Conservation (phyloP, 2,797 vertebrate genomes). For the Pogonophryne albipinna region DNA sequence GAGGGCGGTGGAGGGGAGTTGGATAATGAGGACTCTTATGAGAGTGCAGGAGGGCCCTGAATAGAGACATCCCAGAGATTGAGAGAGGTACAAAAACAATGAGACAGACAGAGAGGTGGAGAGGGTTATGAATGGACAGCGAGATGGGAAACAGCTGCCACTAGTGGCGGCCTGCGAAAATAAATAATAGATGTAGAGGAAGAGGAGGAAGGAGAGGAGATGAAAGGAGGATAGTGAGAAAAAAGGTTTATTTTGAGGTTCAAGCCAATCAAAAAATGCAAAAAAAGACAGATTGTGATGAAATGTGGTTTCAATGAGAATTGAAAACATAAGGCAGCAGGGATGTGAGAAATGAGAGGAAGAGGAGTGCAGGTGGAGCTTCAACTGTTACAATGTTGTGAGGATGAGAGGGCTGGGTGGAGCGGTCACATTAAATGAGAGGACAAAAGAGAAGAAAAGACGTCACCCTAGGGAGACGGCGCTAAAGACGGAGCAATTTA, state of each 20-base stretch:
- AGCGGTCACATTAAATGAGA: slow-evolving; percentile 48
- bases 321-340: slow-evolving; percentile 40
- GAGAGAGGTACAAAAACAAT: slow-evolving; percentile 25
- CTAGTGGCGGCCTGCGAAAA: slow-evolving; percentile 69
- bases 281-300: slow-evolving; percentile 22
- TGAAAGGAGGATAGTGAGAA: slow-evolving; percentile 19
- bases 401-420: slow-evolving; percentile 54
- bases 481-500: slow-evolving; percentile 56
- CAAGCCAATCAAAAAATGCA: background rate
- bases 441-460: slow-evolving; percentile 24
- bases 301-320: slow-evolving; percentile 46
- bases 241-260: slow-evolving; percentile 31
- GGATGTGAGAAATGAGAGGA: slow-evolving; percentile 53
- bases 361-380: slow-evolving; percentile 53
- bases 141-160: slow-evolving; percentile 71
- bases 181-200: slow-evolving; percentile 59
- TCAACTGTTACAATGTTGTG: slow-evolving; percentile 45
- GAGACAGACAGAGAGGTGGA: slow-evolving; percentile 19
- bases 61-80: slow-evolving; percentile 60
- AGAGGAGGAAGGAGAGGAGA: slow-evolving; percentile 16
- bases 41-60: slow-evolving; percentile 61
- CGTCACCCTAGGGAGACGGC: slow-evolving; percentile 28
- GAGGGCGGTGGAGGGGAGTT: slow-evolving; percentile 34
- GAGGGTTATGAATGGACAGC: slow-evolving; percentile 57
- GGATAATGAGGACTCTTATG: slow-evolving; percentile 78